phyloP scores from a whole-genome alignment of 2,888 invertebrate genomes.

The Melangyna quadrimaculata region DNA sequence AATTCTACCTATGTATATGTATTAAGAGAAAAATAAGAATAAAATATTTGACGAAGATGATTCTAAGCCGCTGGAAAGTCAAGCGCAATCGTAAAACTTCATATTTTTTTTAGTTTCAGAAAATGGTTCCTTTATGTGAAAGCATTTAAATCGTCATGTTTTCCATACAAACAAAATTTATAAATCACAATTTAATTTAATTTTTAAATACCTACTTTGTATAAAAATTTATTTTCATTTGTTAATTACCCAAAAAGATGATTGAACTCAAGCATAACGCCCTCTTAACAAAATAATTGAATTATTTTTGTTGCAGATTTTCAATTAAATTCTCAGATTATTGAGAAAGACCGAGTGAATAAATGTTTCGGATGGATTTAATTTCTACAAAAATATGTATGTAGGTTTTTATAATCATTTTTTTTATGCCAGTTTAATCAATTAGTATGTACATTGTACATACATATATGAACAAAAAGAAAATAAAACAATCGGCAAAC shows the following conservation, averaged over 20 bases:
- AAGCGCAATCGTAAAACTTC: too few species aligned
- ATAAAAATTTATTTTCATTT: not conserved
- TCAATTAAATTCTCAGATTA: not conserved
- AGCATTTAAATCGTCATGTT: not conserved
- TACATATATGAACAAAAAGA: too few species aligned
- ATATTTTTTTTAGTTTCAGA: too few species aligned
- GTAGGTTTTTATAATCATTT: too few species aligned
- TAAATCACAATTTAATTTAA: not conserved
- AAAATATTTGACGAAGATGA: too few species aligned
- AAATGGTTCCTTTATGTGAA: too few species aligned
- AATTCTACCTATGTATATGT: too few species aligned
- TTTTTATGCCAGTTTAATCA: not conserved
- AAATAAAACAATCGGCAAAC: not conserved
- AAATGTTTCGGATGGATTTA: not conserved
- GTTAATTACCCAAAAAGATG: constrained; percentile 23
- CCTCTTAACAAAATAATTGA: not conserved
- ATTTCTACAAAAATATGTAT: not conserved
- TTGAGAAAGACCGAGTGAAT: not conserved
- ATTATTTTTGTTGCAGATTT: constrained; percentile 35
- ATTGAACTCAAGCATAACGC: constrained; percentile 31
- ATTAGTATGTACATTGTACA: too few species aligned
- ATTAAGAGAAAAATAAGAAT: too few species aligned
- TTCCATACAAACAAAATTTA: not conserved
- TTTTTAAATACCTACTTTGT: not conserved
- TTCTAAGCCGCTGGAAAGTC: too few species aligned